Percentiles rank a stretch among this genome's conserved stretches.
phyloP scores from a whole-genome alignment of 92 coral and sea anemone species.

The Bergia sp. region DNA sequence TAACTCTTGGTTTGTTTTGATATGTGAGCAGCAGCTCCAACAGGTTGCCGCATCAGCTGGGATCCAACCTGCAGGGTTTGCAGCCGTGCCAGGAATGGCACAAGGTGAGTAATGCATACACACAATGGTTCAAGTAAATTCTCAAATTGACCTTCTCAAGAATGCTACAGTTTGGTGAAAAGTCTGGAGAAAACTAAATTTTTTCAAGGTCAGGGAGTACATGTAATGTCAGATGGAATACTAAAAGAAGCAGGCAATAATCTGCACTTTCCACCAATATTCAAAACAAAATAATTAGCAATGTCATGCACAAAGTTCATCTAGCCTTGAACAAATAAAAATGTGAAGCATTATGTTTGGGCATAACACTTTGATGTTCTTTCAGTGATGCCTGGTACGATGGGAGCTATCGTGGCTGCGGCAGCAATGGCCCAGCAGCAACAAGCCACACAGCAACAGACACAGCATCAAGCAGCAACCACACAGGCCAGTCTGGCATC shows the following conservation, averaged over 20 bases:
- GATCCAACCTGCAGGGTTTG: constrained; percentile 53
- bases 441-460: constrained; percentile 75
- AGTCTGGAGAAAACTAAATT: too few relatives aligned
- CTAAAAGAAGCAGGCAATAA: too few relatives aligned
- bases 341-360: too few relatives aligned
- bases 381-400: constrained; percentile 85
- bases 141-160: neutral
- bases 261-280: too few relatives aligned
- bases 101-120: constrained; percentile 34
- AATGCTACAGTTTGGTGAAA: too few relatives aligned
- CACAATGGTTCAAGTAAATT: too few relatives aligned
- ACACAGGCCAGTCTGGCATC: constrained; percentile 62
- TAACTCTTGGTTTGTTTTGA: constrained; percentile 19
- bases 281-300: too few relatives aligned
- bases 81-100: constrained; percentile 64
- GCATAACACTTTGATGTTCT: neutral
- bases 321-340: too few relatives aligned
- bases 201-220: too few relatives aligned
- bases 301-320: too few relatives aligned
- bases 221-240: too few relatives aligned
- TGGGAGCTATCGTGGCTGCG: constrained; percentile 97
- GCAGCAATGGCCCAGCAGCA: constrained; percentile 81
- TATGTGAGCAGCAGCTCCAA: constrained; percentile 50
- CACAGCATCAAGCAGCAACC: constrained; percentile 76
- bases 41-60: constrained; percentile 56